phyloP scores from a whole-genome alignment of 2,888 invertebrate species.

The Mystacides longicornis region DNA sequence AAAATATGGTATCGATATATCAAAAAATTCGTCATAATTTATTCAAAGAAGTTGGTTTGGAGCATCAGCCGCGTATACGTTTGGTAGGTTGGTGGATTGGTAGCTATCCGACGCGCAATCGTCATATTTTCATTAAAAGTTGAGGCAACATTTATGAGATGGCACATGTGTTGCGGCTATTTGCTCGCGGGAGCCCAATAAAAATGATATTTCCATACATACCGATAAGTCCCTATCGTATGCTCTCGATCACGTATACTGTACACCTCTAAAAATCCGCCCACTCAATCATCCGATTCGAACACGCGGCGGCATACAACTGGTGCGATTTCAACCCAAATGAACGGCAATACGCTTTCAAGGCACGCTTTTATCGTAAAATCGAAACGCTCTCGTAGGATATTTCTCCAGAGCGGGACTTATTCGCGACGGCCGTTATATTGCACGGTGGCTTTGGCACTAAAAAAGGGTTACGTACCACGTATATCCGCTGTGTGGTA shows the following conservation, averaged over 20 bases:
- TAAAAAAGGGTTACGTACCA: slow-evolving; percentile 24
- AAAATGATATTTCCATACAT: slow-evolving; percentile 22
- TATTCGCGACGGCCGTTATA: slow-evolving; percentile 21
- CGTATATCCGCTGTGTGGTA: slow-evolving; percentile 19
- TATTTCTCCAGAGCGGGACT: slow-evolving; percentile 22
- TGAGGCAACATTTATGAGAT: slow-evolving; percentile 18
- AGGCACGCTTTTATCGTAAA: slow-evolving; percentile 26
- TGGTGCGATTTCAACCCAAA: slow-evolving; percentile 18
- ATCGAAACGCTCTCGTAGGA: slow-evolving; percentile 24
- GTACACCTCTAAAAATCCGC: slow-evolving; percentile 25
- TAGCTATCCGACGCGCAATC: not conserved
- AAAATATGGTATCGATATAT: not conserved
- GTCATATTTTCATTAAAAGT: slow-evolving; percentile 25
- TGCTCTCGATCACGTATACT: slow-evolving; percentile 21
- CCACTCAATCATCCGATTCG: slow-evolving; percentile 26
- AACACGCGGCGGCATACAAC: slow-evolving; percentile 22
- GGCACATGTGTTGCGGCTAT: slow-evolving; percentile 23
- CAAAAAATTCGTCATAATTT: not conserved
- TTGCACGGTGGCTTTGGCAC: slow-evolving; percentile 21
- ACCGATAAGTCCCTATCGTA: slow-evolving; percentile 17
- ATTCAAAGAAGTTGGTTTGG: not conserved
- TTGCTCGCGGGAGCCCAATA: slow-evolving; percentile 15
- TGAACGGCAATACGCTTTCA: slow-evolving; percentile 25
- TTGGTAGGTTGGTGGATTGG: too few relatives aligned
- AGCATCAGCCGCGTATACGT: too few relatives aligned